Conservation (phyloP, 1,140 invertebrate genomes). For the Carposina sasakii region DNA sequence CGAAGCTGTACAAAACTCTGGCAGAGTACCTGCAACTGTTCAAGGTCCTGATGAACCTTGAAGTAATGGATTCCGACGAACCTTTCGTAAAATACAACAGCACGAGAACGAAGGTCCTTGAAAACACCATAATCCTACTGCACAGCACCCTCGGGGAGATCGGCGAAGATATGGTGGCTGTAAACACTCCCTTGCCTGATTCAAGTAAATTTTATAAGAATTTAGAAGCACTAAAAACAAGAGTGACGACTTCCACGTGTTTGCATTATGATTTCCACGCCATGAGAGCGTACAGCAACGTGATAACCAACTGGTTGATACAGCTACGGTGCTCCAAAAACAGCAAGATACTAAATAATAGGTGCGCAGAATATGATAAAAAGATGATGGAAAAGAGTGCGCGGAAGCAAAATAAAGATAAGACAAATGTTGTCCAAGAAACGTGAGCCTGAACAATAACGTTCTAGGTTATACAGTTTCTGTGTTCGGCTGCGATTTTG, state of each 20-base stretch:
- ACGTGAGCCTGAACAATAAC: too few relatives aligned
- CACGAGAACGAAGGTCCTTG: constrained; percentile 40
- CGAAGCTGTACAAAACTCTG: constrained; percentile 53
- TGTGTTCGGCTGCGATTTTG: neutral
- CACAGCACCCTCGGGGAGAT: constrained; percentile 50
- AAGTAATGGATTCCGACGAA: constrained; percentile 41
- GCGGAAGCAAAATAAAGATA: constrained; percentile 30
- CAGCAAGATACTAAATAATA: constrained; percentile 25
- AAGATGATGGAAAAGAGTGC: constrained; percentile 39
- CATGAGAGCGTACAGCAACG: constrained; percentile 53
- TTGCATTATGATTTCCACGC: constrained; percentile 55
- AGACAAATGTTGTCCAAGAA: constrained; percentile 15
- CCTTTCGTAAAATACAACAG: constrained; percentile 45
- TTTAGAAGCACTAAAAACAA: constrained; percentile 34
- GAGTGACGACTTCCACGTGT: constrained; percentile 49
- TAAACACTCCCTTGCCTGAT: constrained; percentile 35
- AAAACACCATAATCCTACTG: constrained; percentile 35
- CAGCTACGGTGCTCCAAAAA: constrained; percentile 57
- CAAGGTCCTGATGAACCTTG: constrained; percentile 41
- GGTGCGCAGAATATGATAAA: constrained; percentile 40
- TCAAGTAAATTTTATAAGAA: constrained; percentile 37
- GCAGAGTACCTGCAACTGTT: constrained; percentile 51
- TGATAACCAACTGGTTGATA: constrained; percentile 55
- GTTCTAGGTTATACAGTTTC: neutral
- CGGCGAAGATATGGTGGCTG: constrained; percentile 42